These are phyloP conservation scores for Ammodytes dubius DNA, from an alignment of 2,113 vertebrate species.

Conservation along the genomic window DNA sequence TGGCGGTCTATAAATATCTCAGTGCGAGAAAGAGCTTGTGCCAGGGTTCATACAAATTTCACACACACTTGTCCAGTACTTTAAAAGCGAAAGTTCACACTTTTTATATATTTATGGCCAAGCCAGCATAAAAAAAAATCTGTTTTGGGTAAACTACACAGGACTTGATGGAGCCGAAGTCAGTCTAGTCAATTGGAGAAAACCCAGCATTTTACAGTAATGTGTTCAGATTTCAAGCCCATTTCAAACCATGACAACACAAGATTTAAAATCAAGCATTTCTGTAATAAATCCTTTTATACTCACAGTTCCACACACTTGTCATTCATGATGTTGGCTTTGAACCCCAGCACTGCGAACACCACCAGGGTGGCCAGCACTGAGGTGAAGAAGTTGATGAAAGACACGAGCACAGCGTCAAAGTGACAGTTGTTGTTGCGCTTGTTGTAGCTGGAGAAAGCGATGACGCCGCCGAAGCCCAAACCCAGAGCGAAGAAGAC, in stretches of 20 bases:
- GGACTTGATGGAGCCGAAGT: too few species aligned
- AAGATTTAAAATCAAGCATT: too few species aligned
- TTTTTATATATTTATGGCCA: too few species aligned
- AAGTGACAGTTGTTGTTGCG: conserved; percentile 99
- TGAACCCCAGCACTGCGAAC: conserved; percentile 98
- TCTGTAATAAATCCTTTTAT: background rate
- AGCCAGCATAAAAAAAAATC: too few species aligned
- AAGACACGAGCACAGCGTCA: conserved; percentile 95
- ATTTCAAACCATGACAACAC: too few species aligned
- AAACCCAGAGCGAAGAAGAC: conserved; percentile 98
- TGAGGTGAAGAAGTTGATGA: conserved; percentile 99
- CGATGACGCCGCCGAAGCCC: conserved; percentile 98
- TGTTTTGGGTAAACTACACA: too few species aligned
- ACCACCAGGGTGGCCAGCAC: conserved; percentile 98
- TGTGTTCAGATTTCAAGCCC: too few species aligned
- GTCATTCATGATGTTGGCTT: conserved; percentile 94
- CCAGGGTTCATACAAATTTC: too few species aligned
- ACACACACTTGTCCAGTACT: too few species aligned
- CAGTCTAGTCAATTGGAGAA: too few species aligned
- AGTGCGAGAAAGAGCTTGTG: background rate
- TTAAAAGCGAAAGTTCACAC: too few species aligned
- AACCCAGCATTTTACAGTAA: too few species aligned
- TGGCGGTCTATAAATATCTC: background rate
- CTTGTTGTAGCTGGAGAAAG: conserved; percentile 99
- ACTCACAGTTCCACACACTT: conserved; percentile 89